These are phyloP conservation scores for Rhinoptilus africanus DNA, from an alignment of 2,113 vertebrate genomes.

Conservation along the genomic window DNA sequence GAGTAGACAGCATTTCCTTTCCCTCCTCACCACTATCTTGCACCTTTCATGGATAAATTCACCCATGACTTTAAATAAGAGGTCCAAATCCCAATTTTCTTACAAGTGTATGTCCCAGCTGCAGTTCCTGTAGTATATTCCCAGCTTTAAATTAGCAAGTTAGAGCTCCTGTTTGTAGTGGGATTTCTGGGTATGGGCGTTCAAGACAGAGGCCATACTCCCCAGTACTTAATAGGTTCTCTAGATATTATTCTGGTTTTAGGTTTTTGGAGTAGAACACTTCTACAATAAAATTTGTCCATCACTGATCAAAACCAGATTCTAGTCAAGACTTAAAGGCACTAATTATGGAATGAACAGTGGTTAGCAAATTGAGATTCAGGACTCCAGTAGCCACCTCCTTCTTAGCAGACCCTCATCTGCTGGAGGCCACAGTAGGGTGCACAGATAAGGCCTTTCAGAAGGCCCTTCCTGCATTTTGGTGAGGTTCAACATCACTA, in stretches of 20 bases:
- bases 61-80: neutral
- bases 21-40: rapidly evolving
- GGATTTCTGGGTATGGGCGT: neutral
- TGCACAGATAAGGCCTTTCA: neutral
- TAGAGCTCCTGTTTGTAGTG: neutral
- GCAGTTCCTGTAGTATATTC: neutral
- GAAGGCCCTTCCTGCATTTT: neutral
- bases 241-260: neutral
- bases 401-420: neutral
- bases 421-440: neutral
- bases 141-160: neutral
- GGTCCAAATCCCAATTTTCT: neutral
- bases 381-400: neutral
- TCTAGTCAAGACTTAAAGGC: neutral
- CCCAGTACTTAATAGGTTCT: neutral
- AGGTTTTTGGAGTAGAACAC: neutral
- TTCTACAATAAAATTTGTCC: neutral
- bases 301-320: neutral
- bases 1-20: neutral
- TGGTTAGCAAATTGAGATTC: neutral
- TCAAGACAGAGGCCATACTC: neutral
- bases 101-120: neutral
- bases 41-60: neutral
- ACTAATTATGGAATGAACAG: neutral
- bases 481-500: neutral